These are phyloP conservation scores for Trachelus troglodyta DNA, from an alignment of 2,888 invertebrate species.

Conservation along the genomic window DNA sequence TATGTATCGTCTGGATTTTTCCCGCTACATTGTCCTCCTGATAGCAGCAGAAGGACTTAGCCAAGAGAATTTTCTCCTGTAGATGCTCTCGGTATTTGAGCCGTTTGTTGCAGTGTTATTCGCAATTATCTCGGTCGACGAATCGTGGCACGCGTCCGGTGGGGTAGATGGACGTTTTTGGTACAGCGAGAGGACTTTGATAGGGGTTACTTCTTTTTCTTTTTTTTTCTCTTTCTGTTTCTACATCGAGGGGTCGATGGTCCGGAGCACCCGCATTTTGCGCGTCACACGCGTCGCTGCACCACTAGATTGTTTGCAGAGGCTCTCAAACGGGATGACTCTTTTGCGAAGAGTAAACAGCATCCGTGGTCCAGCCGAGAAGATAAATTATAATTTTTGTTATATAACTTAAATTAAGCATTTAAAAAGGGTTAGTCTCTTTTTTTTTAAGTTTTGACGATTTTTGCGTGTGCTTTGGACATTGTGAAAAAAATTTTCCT, in stretches of 20 bases:
- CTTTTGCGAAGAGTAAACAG: background rate
- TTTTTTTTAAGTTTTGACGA: background rate
- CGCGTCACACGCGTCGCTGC: slow-evolving; percentile 66
- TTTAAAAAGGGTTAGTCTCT: background rate
- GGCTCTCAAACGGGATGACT: slow-evolving; percentile 58
- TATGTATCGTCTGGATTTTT: background rate
- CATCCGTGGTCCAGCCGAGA: slow-evolving; percentile 4
- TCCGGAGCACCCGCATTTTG: slow-evolving; percentile 65
- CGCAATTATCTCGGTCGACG: slow-evolving; percentile 64
- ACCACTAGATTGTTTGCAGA: slow-evolving; percentile 66
- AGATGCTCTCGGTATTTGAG: slow-evolving; percentile 44
- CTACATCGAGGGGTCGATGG: slow-evolving; percentile 55
- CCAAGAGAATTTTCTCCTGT: background rate
- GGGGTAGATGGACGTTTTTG: slow-evolving; percentile 26
- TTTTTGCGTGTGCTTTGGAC: background rate
- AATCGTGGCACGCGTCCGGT: slow-evolving; percentile 59
- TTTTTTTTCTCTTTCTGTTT: slow-evolving; percentile 35
- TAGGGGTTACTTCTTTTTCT: slow-evolving; percentile 11
- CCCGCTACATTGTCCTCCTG: background rate
- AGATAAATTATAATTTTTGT: background rate
- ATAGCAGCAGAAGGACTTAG: background rate
- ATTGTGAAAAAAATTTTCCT: background rate
- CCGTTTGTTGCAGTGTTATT: slow-evolving; percentile 64
- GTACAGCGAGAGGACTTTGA: slow-evolving; percentile 7
- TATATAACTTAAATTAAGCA: background rate